These are phyloP conservation scores for Ciconia boyciana DNA, from an alignment of 2,113 vertebrate species.

Conservation along the genomic window DNA sequence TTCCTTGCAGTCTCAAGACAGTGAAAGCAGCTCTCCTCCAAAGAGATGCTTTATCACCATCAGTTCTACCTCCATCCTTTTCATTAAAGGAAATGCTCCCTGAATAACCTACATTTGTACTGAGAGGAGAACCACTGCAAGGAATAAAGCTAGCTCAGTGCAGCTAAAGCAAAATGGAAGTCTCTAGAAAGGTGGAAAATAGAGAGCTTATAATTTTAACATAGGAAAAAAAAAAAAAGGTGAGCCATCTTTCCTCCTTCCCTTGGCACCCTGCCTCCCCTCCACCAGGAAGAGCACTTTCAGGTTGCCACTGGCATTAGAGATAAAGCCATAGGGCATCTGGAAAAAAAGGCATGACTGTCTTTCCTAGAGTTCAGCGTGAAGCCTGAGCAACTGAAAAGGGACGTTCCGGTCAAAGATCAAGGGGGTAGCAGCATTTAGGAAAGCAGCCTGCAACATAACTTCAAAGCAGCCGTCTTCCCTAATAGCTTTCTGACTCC, in stretches of 20 bases:
- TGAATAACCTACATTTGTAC: conserved; percentile 55
- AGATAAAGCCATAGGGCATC: not conserved
- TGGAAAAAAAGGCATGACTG: not conserved
- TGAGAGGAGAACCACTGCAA: conserved; percentile 27
- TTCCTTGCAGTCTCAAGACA: conserved; percentile 5
- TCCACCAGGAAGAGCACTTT: not conserved
- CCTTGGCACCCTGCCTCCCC: not conserved
- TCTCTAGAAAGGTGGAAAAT: conserved; percentile 34
- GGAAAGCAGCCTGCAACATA: not conserved
- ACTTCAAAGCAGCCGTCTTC: not conserved
- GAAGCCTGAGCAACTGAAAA: not conserved
- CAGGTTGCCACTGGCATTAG: not conserved
- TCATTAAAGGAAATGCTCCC: conserved; percentile 55
- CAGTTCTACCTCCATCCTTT: conserved; percentile 52
- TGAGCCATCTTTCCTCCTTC: not conserved
- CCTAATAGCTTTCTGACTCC: not conserved
- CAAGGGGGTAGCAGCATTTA: not conserved
- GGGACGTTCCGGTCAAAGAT: not conserved
- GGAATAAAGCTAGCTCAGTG: conserved; percentile 29
- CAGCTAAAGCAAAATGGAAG: conserved; percentile 55
- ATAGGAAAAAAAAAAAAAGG: not conserved
- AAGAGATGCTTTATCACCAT: conserved; percentile 54
- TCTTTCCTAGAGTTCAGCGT: not conserved
- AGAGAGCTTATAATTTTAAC: not conserved
- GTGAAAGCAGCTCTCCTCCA: not conserved